Base-by-base conservation (phyloP, 2,113 vertebrate genomes). In the Microtus oregoni region DNA sequence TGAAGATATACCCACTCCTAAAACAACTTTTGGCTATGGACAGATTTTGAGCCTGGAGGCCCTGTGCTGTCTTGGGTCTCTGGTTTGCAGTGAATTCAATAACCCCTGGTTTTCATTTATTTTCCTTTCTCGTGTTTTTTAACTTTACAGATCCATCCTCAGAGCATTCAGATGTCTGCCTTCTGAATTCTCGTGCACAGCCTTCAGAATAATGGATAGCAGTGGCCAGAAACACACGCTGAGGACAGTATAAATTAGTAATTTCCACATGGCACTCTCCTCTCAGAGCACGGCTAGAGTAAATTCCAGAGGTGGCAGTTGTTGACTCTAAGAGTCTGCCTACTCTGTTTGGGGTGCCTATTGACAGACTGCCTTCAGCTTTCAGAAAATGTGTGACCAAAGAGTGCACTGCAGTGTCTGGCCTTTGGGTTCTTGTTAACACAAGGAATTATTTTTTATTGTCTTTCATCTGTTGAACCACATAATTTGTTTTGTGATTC, bases 311-410 rank as follows among this genome's bases (percentile, higher is more conserved):
- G 38, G 72, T 52, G 5, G 10, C 24, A 35, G 32, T 41, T 94
- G 81, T 89, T 72, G 38, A 67, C 63, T 96, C 15, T 44, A 55
- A 68, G 77, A 19, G 47, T 78, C 5, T 88, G 38, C 26, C 13
- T 89, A 86, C 90, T 94, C 89, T 47, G 50, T 41, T 94, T 87
- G 85, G 47, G 44, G 41, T 85, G 82, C 14, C 0, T 90, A 85
- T 44, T 95, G 79, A 87, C 75, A 75, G n/a, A 86, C 24, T 67
- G 30, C 75, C 44, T 81, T 70, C 38, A 86, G 94, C 78, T 32
- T 86, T 76, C 47, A 86, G 94, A 76, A 95, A 89, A 44, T 47
- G 4, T 38, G 70, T 85, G 67, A 79, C 30, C 8, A 22, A 83
- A 95, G 17, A 88, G 12, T 73, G 32, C 58, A n/a, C 24, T 61